Conservation (phyloP, 2,888 invertebrate species). For the Thecocarcelia acutangulata region DNA sequence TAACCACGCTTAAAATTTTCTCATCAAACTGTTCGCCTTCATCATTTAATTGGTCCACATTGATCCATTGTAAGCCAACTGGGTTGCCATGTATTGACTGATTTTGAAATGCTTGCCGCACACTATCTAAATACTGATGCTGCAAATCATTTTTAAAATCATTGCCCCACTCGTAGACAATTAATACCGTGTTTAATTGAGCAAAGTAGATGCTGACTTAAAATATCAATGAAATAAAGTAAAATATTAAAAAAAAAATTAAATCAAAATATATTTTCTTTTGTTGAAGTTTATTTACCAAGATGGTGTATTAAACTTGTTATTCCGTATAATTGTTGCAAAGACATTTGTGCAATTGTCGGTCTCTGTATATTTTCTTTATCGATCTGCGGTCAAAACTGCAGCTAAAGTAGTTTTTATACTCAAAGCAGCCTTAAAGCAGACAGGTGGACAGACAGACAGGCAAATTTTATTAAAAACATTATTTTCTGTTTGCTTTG, state of each 20-base stretch:
- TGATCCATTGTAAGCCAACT: constrained; percentile 77
- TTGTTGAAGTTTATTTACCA: constrained; percentile 46
- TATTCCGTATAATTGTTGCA: constrained; percentile 29
- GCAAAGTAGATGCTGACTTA: constrained; percentile 76
- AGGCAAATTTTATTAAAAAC: constrained; percentile 20
- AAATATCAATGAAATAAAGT: constrained; percentile 24
- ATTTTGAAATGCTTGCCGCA: constrained; percentile 73
- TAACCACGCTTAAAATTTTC: constrained; percentile 74
- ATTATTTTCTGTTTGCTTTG: constrained; percentile 53
- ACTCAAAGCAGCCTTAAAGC: constrained; percentile 2
- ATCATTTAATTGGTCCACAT: constrained; percentile 72
- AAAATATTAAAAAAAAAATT: neutral
- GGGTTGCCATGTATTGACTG: constrained; percentile 65
- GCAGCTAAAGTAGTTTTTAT: constrained; percentile 40
- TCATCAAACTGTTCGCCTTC: constrained; percentile 68
- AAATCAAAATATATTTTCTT: neutral
- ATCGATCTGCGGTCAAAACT: constrained; percentile 47
- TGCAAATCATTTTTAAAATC: constrained; percentile 58
- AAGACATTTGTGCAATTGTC: constrained; percentile 22
- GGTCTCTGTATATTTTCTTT: constrained; percentile 14
- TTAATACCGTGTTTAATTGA: constrained; percentile 75
- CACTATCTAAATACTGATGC: constrained; percentile 74
- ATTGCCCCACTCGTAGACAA: constrained; percentile 74
- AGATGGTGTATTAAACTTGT: constrained; percentile 52
- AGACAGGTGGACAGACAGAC: too few species aligned